Base-by-base conservation (phyloP, 2,888 invertebrate genomes). In the Lasioglossum oenotherae region DNA sequence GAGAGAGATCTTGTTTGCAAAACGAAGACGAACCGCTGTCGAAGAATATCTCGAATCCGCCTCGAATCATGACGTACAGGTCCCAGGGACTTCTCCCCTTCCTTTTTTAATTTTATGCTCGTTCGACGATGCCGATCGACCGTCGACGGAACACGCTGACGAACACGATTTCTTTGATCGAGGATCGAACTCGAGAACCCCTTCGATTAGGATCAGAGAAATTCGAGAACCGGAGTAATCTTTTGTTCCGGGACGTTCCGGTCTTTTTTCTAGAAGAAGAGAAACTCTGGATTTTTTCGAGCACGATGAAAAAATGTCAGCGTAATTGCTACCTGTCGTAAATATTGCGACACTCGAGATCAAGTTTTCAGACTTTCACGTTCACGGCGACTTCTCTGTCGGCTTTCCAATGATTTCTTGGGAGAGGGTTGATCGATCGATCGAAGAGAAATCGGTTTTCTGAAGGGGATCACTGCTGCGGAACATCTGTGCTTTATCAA, bases 31-130 rank as follows among this genome's bases (percentile, higher is more conserved):
- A 64, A 16, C 12, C 19, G 38, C 2, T 35, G 16, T 38, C 69
- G 1, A 38, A 35, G 31, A 67, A 35, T 23, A 64, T 64, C 8
- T 67, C 35, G 35, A 41, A 75, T 69, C 57, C 69, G 57, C 57
- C 81, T 73, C 49, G 73, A 69, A 79, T 57, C 74, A 72, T 64
- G 77, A 78, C 78, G 81, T 67, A 67, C 16, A 67, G n/a, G 53
- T 74, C 71, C 31, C 57, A 60, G 71, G 72, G 23, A 71, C 74
- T 41, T 38, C 14, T 73, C 69, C 78, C 69, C 78, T 41, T 53
- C 23, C 46, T 72, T 64, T 57, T 69, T 69, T 31, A 67, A 67
- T 31, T 35, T 35, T 67, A 27, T 16, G 49, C 35, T 60, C 46
- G 16, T 57, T 41, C 67, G 67, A 74, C 78, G 57, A 78, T 44